Evolutionary conservation across 2,888 invertebrate genomes (phyloP).

Genomic region (Phyllotreta striolata): DNA sequence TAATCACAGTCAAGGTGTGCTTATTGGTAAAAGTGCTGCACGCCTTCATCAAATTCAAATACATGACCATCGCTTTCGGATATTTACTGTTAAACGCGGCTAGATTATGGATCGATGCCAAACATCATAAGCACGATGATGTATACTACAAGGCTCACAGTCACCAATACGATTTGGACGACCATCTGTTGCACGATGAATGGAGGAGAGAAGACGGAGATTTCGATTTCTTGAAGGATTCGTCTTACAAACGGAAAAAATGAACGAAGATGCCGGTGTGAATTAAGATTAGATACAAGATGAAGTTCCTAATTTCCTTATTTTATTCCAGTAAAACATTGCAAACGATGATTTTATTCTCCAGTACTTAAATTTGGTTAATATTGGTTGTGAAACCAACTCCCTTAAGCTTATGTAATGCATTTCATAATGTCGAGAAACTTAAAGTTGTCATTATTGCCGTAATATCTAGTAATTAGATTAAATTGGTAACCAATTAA

Average conservation of each 20-base stretch:
- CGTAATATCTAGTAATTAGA: too few species aligned
- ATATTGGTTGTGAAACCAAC: too few species aligned
- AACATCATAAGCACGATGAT: constrained; percentile 72
- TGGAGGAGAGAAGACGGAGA: constrained; percentile 32
- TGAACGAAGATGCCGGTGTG: not conserved
- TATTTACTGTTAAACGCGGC: constrained; percentile 75
- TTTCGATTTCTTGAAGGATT: not conserved
- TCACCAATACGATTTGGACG: constrained; percentile 76
- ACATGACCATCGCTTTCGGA: constrained; percentile 75
- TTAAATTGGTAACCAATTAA: too few species aligned
- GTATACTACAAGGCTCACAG: constrained; percentile 84
- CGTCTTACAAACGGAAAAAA: constrained; percentile 3
- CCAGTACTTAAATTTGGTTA: too few species aligned
- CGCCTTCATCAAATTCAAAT: constrained; percentile 77
- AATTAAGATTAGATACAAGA: not conserved
- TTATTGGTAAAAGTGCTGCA: constrained; percentile 75
- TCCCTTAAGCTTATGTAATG: too few species aligned
- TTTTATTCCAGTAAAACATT: too few species aligned
- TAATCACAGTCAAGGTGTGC: constrained; percentile 76
- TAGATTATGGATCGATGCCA: constrained; percentile 77
- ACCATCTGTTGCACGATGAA: constrained; percentile 58
- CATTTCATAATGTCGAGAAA: too few species aligned
- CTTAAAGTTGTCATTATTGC: too few species aligned
- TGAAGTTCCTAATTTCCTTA: too few species aligned
- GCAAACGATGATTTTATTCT: too few species aligned